Evolutionary conservation across 1,140 invertebrate genomes (phyloP).

Genomic region (honey bee (Apis mellifera)): Amel_HAv3.1 CM009934.2:12502001-12502500

Average conservation of each 20-base stretch:
- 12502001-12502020: conserved; percentile 90
- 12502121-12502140: neutral
- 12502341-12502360: conserved; percentile 92
- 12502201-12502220: conserved; percentile 83
- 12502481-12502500: conserved; percentile 85
- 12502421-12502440: conserved; percentile 90
- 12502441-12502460: conserved; percentile 93
- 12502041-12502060: conserved; percentile 90
- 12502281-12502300: conserved; percentile 94
- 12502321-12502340: conserved; percentile 88
- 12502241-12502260: conserved; percentile 89
- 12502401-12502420: conserved; percentile 92
- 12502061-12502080: conserved; percentile 50
- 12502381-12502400: conserved; percentile 89
- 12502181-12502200: conserved; percentile 92
- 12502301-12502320: conserved; percentile 90
- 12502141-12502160: conserved; percentile 72
- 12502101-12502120: neutral
- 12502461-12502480: conserved; percentile 91
- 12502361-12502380: conserved; percentile 93
- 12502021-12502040: conserved; percentile 91
- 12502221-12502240: conserved; percentile 89
- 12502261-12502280: conserved; percentile 84
- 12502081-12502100: no score
- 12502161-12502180: conserved; percentile 90